phyloP scores from a whole-genome alignment of 2,797 vertebrate species.

The Micrastur ruficollis region DNA sequence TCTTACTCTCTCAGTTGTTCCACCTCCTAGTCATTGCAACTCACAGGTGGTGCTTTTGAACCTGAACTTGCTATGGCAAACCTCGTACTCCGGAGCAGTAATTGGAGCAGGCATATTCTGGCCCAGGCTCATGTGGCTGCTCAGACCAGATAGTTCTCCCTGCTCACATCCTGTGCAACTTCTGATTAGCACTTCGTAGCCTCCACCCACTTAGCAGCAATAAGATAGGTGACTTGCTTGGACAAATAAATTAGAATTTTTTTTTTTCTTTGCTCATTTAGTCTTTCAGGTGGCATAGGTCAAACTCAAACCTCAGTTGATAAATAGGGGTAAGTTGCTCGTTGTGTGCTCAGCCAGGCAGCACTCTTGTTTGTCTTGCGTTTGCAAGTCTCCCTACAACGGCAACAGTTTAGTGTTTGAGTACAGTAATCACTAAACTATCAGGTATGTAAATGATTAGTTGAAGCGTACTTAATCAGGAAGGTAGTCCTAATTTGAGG shows the following conservation, averaged over 20 bases:
- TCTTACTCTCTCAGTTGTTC: too few species aligned
- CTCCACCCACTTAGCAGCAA: background rate
- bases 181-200: too few species aligned
- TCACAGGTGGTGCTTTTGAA: too few species aligned
- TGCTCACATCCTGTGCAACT: too few species aligned
- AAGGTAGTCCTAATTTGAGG: background rate
- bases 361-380: rapidly evolving
- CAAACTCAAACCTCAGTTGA: too few species aligned
- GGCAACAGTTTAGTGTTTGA: background rate
- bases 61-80: too few species aligned
- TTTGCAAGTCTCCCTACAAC: background rate
- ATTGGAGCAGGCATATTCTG: too few species aligned
- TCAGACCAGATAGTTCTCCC: too few species aligned
- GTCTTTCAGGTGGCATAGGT: background rate
- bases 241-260: too few species aligned
- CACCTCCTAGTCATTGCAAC: too few species aligned
- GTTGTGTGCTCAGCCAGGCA: background rate
- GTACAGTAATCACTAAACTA: background rate
- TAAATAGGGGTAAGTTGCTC: background rate
- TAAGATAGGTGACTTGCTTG: background rate
- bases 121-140: too few species aligned
- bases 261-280: background rate
- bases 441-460: background rate
- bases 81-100: too few species aligned
- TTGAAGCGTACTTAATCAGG: background rate